These are phyloP conservation scores for Meleagris gallopavo DNA, from an alignment of 2,113 vertebrate genomes.

Conservation along the genomic window DNA sequence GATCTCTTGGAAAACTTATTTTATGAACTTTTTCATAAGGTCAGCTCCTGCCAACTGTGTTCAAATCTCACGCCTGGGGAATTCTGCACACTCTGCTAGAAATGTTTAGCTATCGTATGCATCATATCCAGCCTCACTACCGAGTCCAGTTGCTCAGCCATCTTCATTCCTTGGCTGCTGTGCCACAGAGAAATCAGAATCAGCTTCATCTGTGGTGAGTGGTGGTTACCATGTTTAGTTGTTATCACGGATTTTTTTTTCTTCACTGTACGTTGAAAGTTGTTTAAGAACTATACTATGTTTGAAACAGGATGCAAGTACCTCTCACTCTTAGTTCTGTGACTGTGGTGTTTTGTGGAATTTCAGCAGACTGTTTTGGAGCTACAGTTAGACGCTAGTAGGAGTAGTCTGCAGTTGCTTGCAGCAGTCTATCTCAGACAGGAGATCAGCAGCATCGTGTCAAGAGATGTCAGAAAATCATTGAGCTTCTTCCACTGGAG, in stretches of 20 bases:
- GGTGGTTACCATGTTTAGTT: not conserved
- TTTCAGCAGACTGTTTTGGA: not conserved
- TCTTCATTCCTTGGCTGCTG: constrained; percentile 94
- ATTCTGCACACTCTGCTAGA: constrained; percentile 97
- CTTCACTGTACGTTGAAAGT: not conserved
- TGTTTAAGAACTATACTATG: not conserved
- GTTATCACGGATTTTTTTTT: not conserved
- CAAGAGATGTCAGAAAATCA: not conserved
- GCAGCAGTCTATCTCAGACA: accelerated
- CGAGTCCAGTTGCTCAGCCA: constrained; percentile 96
- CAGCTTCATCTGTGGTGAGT: constrained; percentile 96
- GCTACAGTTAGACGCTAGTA: not conserved
- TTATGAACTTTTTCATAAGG: constrained; percentile 75
- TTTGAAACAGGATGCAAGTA: not conserved
- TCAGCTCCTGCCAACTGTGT: constrained; percentile 96
- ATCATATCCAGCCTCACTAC: constrained; percentile 98
- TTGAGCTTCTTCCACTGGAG: not conserved
- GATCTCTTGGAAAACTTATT: not conserved
- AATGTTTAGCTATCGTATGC: constrained; percentile 99
- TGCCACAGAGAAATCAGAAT: constrained; percentile 98
- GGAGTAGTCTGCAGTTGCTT: not conserved
- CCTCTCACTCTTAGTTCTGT: not conserved
- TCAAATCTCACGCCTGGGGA: constrained; percentile 97
- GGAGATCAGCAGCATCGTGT: not conserved
- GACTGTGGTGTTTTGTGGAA: not conserved